A percentile compares a stretch with the other conserved stretches of the same genome.
Conservation (phyloP, 2,888 invertebrate species). For the Leptinotarsa peninsularis region DNA sequence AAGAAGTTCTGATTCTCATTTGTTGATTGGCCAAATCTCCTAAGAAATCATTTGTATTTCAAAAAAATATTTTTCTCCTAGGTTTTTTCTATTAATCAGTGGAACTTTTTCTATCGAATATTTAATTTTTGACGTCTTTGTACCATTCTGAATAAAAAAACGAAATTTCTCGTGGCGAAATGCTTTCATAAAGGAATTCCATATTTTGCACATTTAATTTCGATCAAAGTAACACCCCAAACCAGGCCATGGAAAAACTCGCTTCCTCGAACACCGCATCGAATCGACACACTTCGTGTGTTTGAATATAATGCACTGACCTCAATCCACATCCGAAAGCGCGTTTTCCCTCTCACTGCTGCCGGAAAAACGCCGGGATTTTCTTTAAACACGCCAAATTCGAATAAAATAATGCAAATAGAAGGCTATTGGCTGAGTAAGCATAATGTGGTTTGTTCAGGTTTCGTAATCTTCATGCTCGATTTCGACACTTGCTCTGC, state of each 20-base stretch:
- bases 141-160: too few relatives aligned
- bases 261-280: background rate
- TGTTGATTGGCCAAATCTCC: too few relatives aligned
- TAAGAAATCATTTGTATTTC: too few relatives aligned
- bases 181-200: too few relatives aligned
- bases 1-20: too few relatives aligned
- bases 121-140: too few relatives aligned
- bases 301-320: slow-evolving; percentile 34
- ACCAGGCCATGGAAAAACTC: background rate
- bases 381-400: slow-evolving; percentile 28
- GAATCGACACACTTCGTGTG: slow-evolving; percentile 28
- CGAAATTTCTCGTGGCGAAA: too few relatives aligned
- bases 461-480: background rate
- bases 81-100: too few relatives aligned
- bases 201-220: too few relatives aligned
- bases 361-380: slow-evolving; percentile 21
- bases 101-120: too few relatives aligned
- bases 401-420: slow-evolving; percentile 34
- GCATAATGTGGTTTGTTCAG: slow-evolving; percentile 28
- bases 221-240: background rate
- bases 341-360: slow-evolving; percentile 5
- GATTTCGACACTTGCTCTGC: background rate
- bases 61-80: too few relatives aligned
- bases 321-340: slow-evolving; percentile 24
- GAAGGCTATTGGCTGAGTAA: slow-evolving; percentile 31